These are phyloP conservation scores for Bungarus multicinctus DNA, from an alignment of 2,113 vertebrate species.

Conservation along the genomic window DNA sequence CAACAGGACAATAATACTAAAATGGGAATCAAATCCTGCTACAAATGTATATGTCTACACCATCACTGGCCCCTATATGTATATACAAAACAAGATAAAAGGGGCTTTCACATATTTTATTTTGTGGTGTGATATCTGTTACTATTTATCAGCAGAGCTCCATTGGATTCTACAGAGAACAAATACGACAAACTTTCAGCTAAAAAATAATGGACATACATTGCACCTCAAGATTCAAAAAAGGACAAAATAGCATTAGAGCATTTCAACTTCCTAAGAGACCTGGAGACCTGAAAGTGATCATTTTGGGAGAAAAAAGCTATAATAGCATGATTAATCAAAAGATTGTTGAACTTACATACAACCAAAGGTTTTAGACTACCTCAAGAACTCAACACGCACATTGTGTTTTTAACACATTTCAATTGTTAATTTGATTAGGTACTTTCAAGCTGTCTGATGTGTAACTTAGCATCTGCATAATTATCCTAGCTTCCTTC, in stretches of 20 bases:
- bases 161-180: not conserved
- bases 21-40: not conserved
- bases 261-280: not conserved
- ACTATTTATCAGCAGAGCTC: not conserved
- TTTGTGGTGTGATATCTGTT: not conserved
- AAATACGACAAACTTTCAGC: not conserved
- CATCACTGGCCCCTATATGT: not conserved
- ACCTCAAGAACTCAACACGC: not conserved
- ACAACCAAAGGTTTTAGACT: not conserved
- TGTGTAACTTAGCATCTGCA: not conserved
- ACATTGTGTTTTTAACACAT: not conserved
- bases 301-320: not conserved
- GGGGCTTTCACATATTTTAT: not conserved
- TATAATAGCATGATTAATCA: not conserved
- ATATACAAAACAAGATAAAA: not conserved
- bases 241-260: not conserved
- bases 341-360: not conserved
- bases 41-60: not conserved
- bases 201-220: not conserved
- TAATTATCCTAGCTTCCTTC: not conserved
- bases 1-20: not conserved
- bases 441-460: not conserved
- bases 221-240: not conserved
- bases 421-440: not conserved
- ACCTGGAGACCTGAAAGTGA: not conserved